Evolutionary conservation across 64 coral and sea anemone genomes (phyloP), one percentile per base, ranked within the genome.

Genomic region (Montipora foliosa): DNA sequence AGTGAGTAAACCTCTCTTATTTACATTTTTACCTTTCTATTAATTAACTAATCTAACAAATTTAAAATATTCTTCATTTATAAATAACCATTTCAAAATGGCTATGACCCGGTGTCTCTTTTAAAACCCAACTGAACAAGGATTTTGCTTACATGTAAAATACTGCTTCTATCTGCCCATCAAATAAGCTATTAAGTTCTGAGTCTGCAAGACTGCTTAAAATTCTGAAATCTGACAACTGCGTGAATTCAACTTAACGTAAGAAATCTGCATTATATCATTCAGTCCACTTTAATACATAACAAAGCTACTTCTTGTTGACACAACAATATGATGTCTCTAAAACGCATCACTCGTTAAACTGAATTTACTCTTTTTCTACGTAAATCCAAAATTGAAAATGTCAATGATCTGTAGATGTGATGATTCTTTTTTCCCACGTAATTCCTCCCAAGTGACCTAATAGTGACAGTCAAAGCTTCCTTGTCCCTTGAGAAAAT

Each of bases 401-500:
- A 67, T 0, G 12, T 17, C 10, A 67, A 46, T 11, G 29, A 44
- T 76, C 46, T 76, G 29, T 76, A 14, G 10, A 11, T 44, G n/a
- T 47, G 74, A 46, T 2, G 8, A 22, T 47, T 50, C 13, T 5
- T 49, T 19, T 21, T 50, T 50, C 44, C 70, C 29, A 17, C 46
- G 44, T 78, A 15, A 49, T 5, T 46, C 4, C 14, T 49, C 13
- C 22, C 24, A 37, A 19, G 47, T 16, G 6, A 49, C 7, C 49
- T 14, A 19, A 16, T 1, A 48, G 1, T 50, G 47, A 48, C 4
- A 71, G 5, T 86, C 66, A 86, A 5, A 86, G 66, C 66, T 86
- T 86, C 8, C 82, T 86, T 10, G 82, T 71, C 17, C 82, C 82
- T 71, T 94, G 89, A 82, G 83, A 89, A 89, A 98, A 99, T 58